Evolutionary conservation across 2,113 vertebrate species (phyloP).

Genomic region (Orthonyx spaldingii): DNA sequence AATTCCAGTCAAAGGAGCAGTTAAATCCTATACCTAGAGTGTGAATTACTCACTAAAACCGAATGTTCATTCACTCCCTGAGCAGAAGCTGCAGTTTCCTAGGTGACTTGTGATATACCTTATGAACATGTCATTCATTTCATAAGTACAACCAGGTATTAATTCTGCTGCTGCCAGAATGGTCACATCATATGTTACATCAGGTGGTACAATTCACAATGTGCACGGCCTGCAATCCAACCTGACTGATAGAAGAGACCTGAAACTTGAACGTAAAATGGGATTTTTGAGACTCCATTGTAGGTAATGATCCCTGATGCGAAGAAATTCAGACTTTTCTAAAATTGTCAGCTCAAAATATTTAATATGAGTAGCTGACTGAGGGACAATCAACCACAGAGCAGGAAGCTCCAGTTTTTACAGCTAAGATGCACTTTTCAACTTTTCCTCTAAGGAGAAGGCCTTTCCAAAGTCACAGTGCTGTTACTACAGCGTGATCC

Average conservation of each 20-base stretch:
- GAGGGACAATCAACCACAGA: background rate
- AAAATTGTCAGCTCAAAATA: background rate
- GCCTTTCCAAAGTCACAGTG: background rate
- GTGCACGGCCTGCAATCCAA: background rate
- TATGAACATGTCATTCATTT: background rate
- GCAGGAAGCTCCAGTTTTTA: background rate
- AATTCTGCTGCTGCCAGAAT: background rate
- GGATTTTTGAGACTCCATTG: background rate
- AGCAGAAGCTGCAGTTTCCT: background rate
- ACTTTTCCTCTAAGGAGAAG: background rate
- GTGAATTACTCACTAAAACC: background rate
- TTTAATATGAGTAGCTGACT: background rate
- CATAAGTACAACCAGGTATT: background rate
- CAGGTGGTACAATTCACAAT: background rate
- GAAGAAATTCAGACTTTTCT: accelerated
- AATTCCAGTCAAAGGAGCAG: background rate
- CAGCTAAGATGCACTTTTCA: background rate
- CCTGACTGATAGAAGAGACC: background rate
- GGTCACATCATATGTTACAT: background rate
- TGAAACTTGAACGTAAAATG: background rate
- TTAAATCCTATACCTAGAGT: background rate
- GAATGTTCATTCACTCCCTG: background rate
- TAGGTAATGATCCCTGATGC: background rate
- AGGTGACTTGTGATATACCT: background rate
- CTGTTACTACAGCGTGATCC: background rate